Base-by-base conservation (phyloP, 1,140 invertebrate species). In the Gryon sp. region DNA sequence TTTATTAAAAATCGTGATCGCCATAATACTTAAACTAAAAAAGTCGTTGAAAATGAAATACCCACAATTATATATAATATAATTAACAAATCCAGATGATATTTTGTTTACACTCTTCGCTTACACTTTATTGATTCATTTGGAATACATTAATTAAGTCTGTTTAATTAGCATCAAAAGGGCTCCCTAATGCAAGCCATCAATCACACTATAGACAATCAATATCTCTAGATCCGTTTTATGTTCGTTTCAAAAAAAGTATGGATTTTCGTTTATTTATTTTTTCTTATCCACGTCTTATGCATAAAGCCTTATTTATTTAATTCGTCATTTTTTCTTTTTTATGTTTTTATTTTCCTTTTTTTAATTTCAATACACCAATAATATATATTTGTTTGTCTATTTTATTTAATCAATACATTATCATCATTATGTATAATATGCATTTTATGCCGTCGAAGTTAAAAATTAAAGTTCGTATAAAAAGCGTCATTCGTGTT, bases 61-160 rank as follows among this genome's bases (percentile, higher is more conserved):
- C 22, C 52, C 66, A 45, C 66, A 46, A 19, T 50, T 24, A 48
- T 45, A n/a, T n/a, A n/a, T n/a, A n/a, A n/a, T n/a, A 26, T 62
- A 55, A 60, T 72, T 9, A 72, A 62, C 68, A 62, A 72, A 45
- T 62, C 38, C 48, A 65, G 34, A 52, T 63, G 48, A 36, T 60
- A 63, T 59, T 80, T 72, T 62, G 77, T 84, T 80, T 88, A 85
- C 86, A 87, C 84, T 85, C 86, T 86, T 88, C 84, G 81, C 86
- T 87, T 88, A 87, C 84, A 87, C 79, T 87, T 88, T 88, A 88
- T 88, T 88, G 84, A 87, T 88, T 86, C 82, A 84, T 87, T 88
- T 87, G 84, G 82, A 84, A 85, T 88, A 88, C 87, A 88, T 87
- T 88, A 88, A 87, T 88, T 88, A 87, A 88, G 87, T 87, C 83